Conservation (phyloP, 30 jellyfish, hydroid and myxozoan species). For the Haliclystus octoradiatus region DNA sequence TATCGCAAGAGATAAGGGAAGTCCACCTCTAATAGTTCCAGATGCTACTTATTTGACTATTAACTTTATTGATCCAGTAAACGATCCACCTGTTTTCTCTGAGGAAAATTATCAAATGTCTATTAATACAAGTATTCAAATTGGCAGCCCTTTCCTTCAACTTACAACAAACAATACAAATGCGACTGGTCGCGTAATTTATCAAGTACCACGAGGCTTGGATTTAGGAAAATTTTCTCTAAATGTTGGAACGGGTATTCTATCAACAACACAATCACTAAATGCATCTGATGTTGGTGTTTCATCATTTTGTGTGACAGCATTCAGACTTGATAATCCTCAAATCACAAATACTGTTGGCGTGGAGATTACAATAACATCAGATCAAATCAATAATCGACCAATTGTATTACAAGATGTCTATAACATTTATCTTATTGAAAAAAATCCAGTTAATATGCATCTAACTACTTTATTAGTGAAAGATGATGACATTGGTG, state of each 20-base stretch:
- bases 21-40: background rate
- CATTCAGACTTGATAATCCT: too few species aligned
- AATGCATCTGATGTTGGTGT: background rate
- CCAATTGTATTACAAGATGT: too few species aligned
- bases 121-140: background rate
- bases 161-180: background rate
- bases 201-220: background rate
- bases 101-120: too few species aligned
- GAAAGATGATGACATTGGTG: slow-evolving; percentile 15
- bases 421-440: too few species aligned
- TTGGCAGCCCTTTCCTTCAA: background rate
- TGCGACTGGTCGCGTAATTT: background rate
- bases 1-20: background rate
- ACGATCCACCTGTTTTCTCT: background rate
- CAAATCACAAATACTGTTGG: too few species aligned
- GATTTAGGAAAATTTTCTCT: background rate
- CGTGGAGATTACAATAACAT: too few species aligned
- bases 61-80: too few species aligned
- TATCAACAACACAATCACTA: background rate
- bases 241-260: background rate
- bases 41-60: background rate
- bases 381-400: too few species aligned
- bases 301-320: background rate
- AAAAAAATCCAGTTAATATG: too few species aligned
- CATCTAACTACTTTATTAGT: too few species aligned